Base-by-base conservation (phyloP, 2,888 invertebrate genomes). In the Platycheirus rosarum region DNA sequence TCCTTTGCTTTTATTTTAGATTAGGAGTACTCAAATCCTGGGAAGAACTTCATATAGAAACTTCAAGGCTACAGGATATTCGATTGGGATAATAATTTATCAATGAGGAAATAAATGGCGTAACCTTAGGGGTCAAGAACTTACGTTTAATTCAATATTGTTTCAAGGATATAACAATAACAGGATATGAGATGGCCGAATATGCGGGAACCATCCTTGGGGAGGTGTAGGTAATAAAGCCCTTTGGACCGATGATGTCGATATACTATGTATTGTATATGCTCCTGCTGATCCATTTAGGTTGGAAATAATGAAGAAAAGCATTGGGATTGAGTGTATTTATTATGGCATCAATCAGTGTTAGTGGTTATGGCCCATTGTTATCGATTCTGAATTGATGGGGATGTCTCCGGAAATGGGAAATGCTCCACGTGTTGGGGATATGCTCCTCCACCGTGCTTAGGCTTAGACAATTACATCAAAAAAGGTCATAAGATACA, bases 71-170 rank as follows among this genome's bases (percentile, higher is more conserved):
- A 16, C 16, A 42, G 42, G 42, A 48, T 44, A 68, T 53, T 68
- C 42, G 51, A 68, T 55, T 53, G 20, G 44, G 53, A 68, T 53
- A 68, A 69, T 69, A 68, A 69, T 69, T 69, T 69, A 69, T 69
- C 46, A 57, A 69, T 69, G 57, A 53, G 13, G 26, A 57, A 69
- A 48, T 57, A 69, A 69, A 69, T 48, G 37, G 57, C 48, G 5
- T 48, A 29, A 53, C 46, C 57, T 57, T 35, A 37, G 46, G 35
- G 69, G 69, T 60, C 60, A 60, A 48, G 48, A 57, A 57, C 53
- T 57, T 40, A 57, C 48, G 69, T 57, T 69, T 57, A 57, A 69
- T 69, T 69, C 51, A 69, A 69, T 69, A 69, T 53, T 69, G 57
- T 69, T 69, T 57, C 69, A 57, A 20, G 48, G 57, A 69, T 69